A percentile compares a stretch with the other conserved stretches of the same genome.
phyloP scores from a whole-genome alignment of 2,888 invertebrate species.

The Smittia aterrima region DNA sequence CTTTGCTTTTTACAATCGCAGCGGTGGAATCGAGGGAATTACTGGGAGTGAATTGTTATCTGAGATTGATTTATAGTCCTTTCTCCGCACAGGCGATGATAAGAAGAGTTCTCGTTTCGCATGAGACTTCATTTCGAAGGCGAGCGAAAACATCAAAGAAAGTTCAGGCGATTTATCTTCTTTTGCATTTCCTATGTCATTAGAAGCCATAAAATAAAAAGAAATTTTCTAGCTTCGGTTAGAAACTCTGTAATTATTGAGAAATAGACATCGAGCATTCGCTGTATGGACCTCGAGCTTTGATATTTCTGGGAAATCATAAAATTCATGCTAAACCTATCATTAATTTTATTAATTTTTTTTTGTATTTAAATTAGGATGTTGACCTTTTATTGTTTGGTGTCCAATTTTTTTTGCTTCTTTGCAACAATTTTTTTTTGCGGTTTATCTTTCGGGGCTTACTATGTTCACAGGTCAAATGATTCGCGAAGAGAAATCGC shows the following conservation, averaged over 20 bases:
- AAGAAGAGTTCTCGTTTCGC: neutral
- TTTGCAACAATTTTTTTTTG: neutral
- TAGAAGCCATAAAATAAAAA: constrained; percentile 36
- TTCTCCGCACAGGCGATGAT: neutral
- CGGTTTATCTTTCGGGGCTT: no score
- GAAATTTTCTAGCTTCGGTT: constrained; percentile 1
- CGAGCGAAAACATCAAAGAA: constrained; percentile 9
- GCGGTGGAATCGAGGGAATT: constrained; percentile 23
- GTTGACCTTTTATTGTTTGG: constrained; percentile 16
- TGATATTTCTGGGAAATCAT: constrained; percentile 13
- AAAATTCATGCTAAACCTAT: constrained; percentile 13
- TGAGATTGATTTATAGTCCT: constrained; percentile 15
- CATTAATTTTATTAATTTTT: constrained; percentile 10
- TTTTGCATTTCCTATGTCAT: constrained; percentile 39
- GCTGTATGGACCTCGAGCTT: neutral
- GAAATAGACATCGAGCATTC: neutral
- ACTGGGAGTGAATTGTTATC: neutral
- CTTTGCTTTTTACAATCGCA: neutral
- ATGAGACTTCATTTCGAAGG: neutral
- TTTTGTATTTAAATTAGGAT: constrained; percentile 25
- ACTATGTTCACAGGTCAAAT: no score
- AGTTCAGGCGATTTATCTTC: constrained; percentile 11
- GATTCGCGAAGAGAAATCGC: no score
- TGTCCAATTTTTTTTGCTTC: neutral
- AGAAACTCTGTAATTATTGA: constrained; percentile 12